Percentiles rank a stretch among this genome's conserved stretches.
Evolutionary conservation across 2,113 vertebrate species (phyloP).

Genomic region (Erinaceus europaeus): DNA sequence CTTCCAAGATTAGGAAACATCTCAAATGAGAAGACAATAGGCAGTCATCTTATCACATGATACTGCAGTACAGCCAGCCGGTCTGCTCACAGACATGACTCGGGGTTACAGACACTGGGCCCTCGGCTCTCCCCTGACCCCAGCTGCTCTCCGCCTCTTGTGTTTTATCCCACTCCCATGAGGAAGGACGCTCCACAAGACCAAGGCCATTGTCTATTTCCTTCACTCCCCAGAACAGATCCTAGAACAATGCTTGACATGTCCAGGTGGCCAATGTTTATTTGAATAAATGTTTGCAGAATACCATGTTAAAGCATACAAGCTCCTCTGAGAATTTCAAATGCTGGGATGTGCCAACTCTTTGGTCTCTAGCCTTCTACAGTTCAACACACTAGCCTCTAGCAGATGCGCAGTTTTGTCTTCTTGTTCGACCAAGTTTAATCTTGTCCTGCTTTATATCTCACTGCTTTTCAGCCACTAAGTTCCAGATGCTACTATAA

Average conservation of each 20-base stretch:
- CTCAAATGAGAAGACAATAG: neutral
- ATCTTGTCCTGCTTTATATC: too few relatives aligned
- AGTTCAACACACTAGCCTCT: neutral
- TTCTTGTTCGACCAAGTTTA: neutral
- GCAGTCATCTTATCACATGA: neutral
- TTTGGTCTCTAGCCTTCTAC: neutral
- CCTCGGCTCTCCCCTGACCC: neutral
- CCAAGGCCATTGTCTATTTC: neutral
- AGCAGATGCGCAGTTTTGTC: neutral
- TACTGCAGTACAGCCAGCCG: neutral
- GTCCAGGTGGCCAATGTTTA: neutral
- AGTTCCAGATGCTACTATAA: too few relatives aligned
- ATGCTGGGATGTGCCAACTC: neutral
- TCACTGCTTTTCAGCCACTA: too few relatives aligned
- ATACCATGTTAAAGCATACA: neutral
- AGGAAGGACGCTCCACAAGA: neutral
- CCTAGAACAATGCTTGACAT: neutral
- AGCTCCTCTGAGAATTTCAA: neutral
- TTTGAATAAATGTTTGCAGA: constrained; percentile 2
- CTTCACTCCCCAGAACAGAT: neutral
- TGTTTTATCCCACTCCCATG: neutral
- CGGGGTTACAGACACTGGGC: neutral
- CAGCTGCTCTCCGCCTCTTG: neutral
- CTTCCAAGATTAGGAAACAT: neutral
- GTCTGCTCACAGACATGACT: neutral